Conservation (phyloP, 2,888 invertebrate genomes). For the Aspidiotus rigidus region DNA sequence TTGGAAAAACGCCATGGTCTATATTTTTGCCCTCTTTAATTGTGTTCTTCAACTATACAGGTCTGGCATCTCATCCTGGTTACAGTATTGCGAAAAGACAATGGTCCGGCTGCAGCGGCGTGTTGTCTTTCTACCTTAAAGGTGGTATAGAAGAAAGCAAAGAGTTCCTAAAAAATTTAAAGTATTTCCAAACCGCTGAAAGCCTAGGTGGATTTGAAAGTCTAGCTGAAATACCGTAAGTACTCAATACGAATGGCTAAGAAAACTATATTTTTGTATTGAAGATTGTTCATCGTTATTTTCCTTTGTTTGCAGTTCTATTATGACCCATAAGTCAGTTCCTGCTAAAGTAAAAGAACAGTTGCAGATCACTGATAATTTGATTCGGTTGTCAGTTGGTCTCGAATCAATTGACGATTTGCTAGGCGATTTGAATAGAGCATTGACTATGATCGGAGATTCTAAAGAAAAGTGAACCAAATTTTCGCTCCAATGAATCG, state of each 20-base stretch:
- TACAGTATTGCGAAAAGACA: conserved; percentile 69
- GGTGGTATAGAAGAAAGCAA: conserved; percentile 64
- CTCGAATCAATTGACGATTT: conserved; percentile 80
- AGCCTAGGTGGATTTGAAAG: conserved; percentile 94
- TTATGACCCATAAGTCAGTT: conserved; percentile 94
- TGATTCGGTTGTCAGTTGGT: conserved; percentile 82
- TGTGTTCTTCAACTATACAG: conserved; percentile 42
- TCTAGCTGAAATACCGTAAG: conserved; percentile 86
- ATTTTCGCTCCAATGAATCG: neutral
- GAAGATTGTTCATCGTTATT: neutral
- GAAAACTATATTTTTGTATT: neutral
- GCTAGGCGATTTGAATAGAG: conserved; percentile 71
- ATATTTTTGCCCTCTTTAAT: neutral
- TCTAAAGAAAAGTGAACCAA: neutral
- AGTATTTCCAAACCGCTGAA: conserved; percentile 80
- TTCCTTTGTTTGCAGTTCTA: conserved; percentile 49
- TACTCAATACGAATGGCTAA: conserved; percentile 38
- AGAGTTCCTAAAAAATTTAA: conserved; percentile 63
- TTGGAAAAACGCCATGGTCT: neutral
- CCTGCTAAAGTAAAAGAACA: conserved; percentile 60
- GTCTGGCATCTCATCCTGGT: conserved; percentile 77
- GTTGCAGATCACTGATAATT: conserved; percentile 72
- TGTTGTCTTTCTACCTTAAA: conserved; percentile 78
- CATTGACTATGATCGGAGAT: conserved; percentile 50
- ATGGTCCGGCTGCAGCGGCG: conserved; percentile 79